Conservation (phyloP, 2,888 invertebrate genomes). For the Rhogogaster chlorosoma region DNA sequence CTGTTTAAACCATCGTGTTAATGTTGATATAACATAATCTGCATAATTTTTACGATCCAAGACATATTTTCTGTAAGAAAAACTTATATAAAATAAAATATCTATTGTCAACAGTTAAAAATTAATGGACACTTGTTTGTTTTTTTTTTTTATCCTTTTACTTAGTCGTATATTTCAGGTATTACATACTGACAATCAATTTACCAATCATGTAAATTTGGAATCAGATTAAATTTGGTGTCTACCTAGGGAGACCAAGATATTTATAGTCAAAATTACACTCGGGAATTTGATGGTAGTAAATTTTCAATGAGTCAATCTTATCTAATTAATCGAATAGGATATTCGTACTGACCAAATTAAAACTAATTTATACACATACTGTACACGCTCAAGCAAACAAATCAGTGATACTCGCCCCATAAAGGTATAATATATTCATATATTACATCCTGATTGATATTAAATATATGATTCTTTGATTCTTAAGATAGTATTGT, state of each 20-base stretch:
- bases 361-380: neutral
- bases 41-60: neutral
- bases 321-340: neutral
- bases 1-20: neutral
- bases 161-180: neutral
- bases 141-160: neutral
- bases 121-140: neutral
- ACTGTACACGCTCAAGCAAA: neutral
- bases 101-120: neutral
- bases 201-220: neutral
- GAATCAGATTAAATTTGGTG: no score
- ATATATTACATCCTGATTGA: neutral
- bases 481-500: slow-evolving; percentile 12
- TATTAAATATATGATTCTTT: neutral
- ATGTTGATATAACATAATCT: neutral
- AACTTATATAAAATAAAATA: slow-evolving; percentile 5
- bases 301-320: neutral
- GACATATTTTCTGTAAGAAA: neutral
- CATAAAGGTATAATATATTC: neutral
- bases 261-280: neutral
- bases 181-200: neutral
- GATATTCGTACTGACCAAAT: neutral
- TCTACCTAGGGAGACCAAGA: neutral
- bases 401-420: neutral
- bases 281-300: neutral